A percentile compares a stretch with the other conserved stretches of the same genome.
Evolutionary conservation across 2,888 invertebrate genomes (phyloP).

Genomic region (Aspidapion aeneum): DNA sequence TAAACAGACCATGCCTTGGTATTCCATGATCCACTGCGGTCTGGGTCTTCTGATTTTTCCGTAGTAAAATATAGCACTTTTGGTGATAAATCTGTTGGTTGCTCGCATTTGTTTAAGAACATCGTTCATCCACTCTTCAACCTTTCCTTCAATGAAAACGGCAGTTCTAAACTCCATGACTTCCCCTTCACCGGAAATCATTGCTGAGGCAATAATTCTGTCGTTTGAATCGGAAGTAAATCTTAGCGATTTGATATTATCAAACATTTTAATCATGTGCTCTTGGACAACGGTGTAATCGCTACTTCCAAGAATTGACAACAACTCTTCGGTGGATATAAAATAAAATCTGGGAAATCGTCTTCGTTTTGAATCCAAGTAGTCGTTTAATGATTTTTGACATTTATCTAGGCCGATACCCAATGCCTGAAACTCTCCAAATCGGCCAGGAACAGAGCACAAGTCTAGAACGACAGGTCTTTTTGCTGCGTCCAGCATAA

Average conservation of each 20-base stretch:
- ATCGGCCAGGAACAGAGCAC: conserved; percentile 69
- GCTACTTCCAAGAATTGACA: conserved; percentile 85
- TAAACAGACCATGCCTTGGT: conserved; percentile 62
- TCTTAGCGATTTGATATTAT: conserved; percentile 76
- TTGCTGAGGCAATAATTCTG: conserved; percentile 68
- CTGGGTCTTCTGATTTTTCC: conserved; percentile 68
- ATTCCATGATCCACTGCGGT: conserved; percentile 85
- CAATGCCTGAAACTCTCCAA: conserved; percentile 70
- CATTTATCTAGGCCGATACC: conserved; percentile 78
- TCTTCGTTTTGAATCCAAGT: conserved; percentile 81
- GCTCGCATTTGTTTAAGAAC: conserved; percentile 80
- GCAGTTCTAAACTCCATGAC: conserved; percentile 74
- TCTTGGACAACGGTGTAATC: conserved; percentile 84
- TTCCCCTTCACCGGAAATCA: conserved; percentile 88
- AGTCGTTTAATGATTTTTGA: conserved; percentile 89
- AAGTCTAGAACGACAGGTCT: conserved; percentile 75
- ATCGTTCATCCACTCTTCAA: conserved; percentile 91
- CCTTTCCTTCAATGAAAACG: conserved; percentile 73
- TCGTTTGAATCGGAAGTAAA: conserved; percentile 64
- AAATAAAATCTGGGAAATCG: conserved; percentile 91
- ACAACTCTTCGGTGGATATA: conserved; percentile 88
- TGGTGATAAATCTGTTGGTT: conserved; percentile 80
- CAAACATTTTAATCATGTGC: conserved; percentile 95
- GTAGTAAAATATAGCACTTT: conserved; percentile 84
- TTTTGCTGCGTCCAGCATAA: conserved; percentile 82